Base-by-base conservation (phyloP, 2,113 vertebrate species). In the Regulus satrapa region DNA sequence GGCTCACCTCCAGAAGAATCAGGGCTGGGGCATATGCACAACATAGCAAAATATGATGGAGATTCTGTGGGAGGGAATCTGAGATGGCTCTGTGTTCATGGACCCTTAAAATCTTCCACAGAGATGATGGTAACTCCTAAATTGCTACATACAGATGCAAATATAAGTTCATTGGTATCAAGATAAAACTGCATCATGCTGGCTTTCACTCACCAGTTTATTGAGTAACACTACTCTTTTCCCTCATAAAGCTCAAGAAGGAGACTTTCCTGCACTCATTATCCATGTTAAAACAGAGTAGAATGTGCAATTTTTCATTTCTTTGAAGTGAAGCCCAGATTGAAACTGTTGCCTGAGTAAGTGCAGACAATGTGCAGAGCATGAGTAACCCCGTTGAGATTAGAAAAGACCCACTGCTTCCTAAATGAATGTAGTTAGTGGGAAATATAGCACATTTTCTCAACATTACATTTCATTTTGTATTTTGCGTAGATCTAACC, bases 271-370 rank as follows among this genome's bases (percentile, higher is more conserved):
- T 80, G 32, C 13, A 26, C 6, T 88, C 20, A 41, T 71, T 86
- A 93, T 77, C 82, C 34, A 14, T 17, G 3, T 19, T 49, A 86
- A 96, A 96, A 88, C 52, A 84, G 58, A 85, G 32, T 43, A 88
- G 23, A 94, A 88, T 26, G 8, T 0, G 0, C 29, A 36, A 54
- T 84, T 94, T 89, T 89, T 94, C 68, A 72, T 92, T 87, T 91
- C 77, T 95, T 94, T 95, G 87, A 97, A 96, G 86, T 51, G n/a
- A 41, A 75, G 73, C 73, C 89, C 83, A 89, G 80, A 96, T 69
- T 26, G 14, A 85, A 89, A 92, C 64, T 75, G 86, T 78, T 86
- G 80, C 58, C 66, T 92, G 91, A 92, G 69, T 84, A 56, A 91
- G 56, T 89, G 82, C 40, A 78, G 85, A 78, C 48, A 77, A 32